Conservation (phyloP, 1,140 invertebrate species). For the Sinella curviseta region DNA sequence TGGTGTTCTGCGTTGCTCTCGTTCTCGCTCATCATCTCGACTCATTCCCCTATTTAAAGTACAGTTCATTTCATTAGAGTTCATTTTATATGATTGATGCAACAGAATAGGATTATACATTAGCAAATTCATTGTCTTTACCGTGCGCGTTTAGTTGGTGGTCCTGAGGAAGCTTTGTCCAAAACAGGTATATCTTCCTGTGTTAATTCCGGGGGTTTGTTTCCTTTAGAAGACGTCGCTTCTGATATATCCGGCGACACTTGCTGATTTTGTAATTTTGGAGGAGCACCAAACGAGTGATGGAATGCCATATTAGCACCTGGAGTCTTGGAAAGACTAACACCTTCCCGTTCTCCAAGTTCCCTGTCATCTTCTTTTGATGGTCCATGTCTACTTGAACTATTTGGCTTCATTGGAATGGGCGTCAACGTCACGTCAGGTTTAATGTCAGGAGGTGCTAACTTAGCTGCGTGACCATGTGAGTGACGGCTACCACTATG, state of each 20-base stretch:
- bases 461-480: constrained; percentile 33
- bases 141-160: constrained; percentile 36
- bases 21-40: constrained; percentile 36
- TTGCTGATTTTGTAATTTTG: constrained; percentile 34
- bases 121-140: constrained; percentile 16
- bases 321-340: constrained; percentile 27
- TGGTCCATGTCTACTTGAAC: not conserved
- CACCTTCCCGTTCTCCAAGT: not conserved
- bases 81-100: not conserved
- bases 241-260: constrained; percentile 32
- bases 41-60: constrained; percentile 31
- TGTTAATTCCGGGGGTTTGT: constrained; percentile 29
- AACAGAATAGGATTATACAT: not conserved
- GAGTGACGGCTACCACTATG: not conserved
- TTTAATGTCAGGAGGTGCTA: constrained; percentile 47
- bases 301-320: constrained; percentile 7
- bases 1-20: constrained; percentile 15
- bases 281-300: constrained; percentile 37
- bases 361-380: constrained; percentile 34
- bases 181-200: constrained; percentile 25
- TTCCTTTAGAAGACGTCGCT: constrained; percentile 3
- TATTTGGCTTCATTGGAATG: constrained; percentile 29
- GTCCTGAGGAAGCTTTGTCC: constrained; percentile 17
- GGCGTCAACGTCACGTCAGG: constrained; percentile 48
- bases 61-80: too few relatives aligned